phyloP scores from a whole-genome alignment of 2,113 vertebrate genomes.

The Gadus macrocephalus region DNA sequence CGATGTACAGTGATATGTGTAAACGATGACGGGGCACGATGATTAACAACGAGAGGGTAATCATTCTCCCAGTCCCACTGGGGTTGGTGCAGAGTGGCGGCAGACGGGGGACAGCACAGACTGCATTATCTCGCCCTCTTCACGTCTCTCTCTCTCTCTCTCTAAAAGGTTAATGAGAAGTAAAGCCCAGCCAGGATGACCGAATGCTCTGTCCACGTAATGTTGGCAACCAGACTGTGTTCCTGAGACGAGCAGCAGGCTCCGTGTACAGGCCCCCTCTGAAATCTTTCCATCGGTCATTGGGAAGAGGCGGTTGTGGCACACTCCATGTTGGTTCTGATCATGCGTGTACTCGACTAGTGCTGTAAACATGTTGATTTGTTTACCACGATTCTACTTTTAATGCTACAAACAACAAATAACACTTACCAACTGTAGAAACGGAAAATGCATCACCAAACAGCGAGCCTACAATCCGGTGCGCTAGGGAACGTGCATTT shows the following conservation, averaged over 20 bases:
- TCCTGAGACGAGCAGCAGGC: conserved; percentile 36
- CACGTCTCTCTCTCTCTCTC: conserved; percentile 16
- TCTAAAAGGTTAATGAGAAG: conserved; percentile 5
- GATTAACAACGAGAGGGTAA: too few relatives aligned
- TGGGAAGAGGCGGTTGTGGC: conserved; percentile 21
- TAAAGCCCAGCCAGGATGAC: neutral
- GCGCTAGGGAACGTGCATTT: too few relatives aligned
- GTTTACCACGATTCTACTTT: neutral
- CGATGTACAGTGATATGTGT: too few relatives aligned
- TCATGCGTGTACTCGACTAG: neutral
- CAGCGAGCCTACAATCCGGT: too few relatives aligned
- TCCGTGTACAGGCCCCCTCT: conserved; percentile 34
- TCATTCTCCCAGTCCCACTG: too few relatives aligned
- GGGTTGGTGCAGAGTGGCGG: too few relatives aligned
- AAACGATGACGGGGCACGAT: too few relatives aligned
- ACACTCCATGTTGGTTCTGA: conserved; percentile 17
- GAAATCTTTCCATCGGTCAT: conserved; percentile 54
- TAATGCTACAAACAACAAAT: conserved; percentile 17
- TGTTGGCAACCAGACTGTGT: conserved; percentile 41
- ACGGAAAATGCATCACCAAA: too few relatives aligned
- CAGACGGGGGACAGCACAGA: neutral
- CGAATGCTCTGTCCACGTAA: conserved; percentile 35
- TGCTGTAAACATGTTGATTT: too few relatives aligned
- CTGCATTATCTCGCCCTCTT: conserved; percentile 6
- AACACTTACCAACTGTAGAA: too few relatives aligned